Percentiles rank a stretch among this genome's conserved stretches.
These are phyloP conservation scores for Dione vanillae DNA, from an alignment of 2,888 invertebrate genomes.

Conservation along the genomic window DNA sequence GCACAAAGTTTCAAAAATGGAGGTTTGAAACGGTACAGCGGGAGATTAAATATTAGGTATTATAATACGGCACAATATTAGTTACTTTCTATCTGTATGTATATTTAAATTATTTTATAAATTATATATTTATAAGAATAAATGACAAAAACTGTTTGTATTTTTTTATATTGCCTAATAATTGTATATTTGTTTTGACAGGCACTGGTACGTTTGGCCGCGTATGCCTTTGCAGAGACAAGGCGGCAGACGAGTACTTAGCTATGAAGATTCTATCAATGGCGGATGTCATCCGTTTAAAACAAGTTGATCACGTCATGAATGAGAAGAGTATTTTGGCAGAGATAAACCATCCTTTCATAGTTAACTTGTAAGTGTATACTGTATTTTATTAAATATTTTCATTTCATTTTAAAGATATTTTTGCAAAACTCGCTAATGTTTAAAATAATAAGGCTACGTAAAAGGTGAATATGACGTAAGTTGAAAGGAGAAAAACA, in stretches of 20 bases:
- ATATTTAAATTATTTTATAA: too few relatives aligned
- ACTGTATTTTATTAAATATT: slow-evolving; percentile 22
- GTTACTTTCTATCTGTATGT: too few relatives aligned
- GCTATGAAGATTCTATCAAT: slow-evolving; percentile 98
- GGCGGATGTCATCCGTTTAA: slow-evolving; percentile 95
- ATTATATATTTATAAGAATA: too few relatives aligned
- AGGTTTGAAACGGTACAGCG: too few relatives aligned
- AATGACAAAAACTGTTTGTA: too few relatives aligned
- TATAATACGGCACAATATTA: too few relatives aligned
- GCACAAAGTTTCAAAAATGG: too few relatives aligned
- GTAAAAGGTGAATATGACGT: slow-evolving; percentile 53
- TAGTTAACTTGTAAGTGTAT: slow-evolving; percentile 88
- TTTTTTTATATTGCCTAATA: too few relatives aligned
- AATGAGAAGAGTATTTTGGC: slow-evolving; percentile 97
- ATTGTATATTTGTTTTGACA: slow-evolving; percentile 76
- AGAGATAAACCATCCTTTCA: slow-evolving; percentile 97
- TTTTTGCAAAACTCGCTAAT: not conserved
- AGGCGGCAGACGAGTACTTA: slow-evolving; percentile 90
- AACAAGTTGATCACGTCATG: slow-evolving; percentile 98
- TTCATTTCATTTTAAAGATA: slow-evolving; percentile 4
- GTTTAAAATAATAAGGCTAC: slow-evolving; percentile 22
- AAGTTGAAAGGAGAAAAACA: slow-evolving; percentile 55
- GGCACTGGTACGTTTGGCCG: slow-evolving; percentile 98
- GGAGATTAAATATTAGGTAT: too few relatives aligned
- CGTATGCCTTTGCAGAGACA: slow-evolving; percentile 95